A percentile compares a stretch with the other conserved stretches of the same genome.
Evolutionary conservation across 2,113 vertebrate species (phyloP).

Genomic region (Semnornis frantzii): DNA sequence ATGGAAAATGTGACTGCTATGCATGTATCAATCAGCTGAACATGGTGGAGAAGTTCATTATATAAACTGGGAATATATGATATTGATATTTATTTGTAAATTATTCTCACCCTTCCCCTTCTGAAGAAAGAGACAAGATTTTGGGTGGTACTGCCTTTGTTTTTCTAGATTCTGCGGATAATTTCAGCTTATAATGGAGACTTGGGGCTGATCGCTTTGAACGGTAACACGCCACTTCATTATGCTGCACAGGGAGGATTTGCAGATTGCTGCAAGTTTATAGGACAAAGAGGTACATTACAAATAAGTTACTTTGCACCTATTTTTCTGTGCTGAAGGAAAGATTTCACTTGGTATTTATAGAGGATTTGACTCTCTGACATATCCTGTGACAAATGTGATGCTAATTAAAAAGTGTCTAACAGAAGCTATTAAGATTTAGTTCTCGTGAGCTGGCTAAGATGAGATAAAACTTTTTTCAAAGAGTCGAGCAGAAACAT

Average conservation of each 20-base stretch:
- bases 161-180: conserved; percentile 77
- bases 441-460: background rate
- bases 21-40: background rate
- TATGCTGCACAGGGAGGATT: conserved; percentile 86
- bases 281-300: conserved; percentile 91
- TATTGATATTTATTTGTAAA: background rate
- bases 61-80: background rate
- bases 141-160: background rate
- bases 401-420: background rate
- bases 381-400: background rate
- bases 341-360: background rate
- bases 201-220: conserved; percentile 78
- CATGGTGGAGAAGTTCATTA: background rate
- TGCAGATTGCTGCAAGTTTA: conserved; percentile 88
- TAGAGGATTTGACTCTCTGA: background rate
- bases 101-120: background rate
- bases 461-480: background rate
- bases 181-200: conserved; percentile 85
- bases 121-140: background rate
- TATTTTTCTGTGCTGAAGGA: background rate
- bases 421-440: background rate
- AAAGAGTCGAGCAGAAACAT: background rate
- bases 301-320: background rate
- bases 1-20: background rate
- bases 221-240: conserved; percentile 88